Base-by-base conservation (phyloP, 2,888 invertebrate species). In the Volucella inanis region DNA sequence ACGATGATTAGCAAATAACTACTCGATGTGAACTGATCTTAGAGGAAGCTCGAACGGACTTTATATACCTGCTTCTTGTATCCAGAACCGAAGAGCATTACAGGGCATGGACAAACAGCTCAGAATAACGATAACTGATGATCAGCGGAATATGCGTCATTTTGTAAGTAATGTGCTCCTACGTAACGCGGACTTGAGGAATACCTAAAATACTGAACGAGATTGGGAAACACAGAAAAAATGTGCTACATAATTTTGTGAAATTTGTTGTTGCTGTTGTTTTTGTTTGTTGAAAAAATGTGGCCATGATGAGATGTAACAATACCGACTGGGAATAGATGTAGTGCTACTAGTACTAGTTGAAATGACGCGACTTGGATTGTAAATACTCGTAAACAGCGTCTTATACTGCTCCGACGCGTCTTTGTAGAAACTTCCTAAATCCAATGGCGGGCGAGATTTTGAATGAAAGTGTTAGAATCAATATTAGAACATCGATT, bases 11-110 rank as follows among this genome's bases (percentile, higher is more conserved):
- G 70, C 49, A 31, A 65, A 75, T 65, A 79, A 74, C 50, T 79
- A 70, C 74, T 84, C 79, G 75, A 71, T 75, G 45, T 50, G 52
- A 70, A 84, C 79, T 84, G 83, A 84, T 70, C 43, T 65, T 64
- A 14, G 49, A 22, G 49, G 64, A 59, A 38, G 14, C 31, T 52
- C 38, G 14, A 11, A 8, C 64, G 64, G 70, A 70, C 11, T 79
- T 84, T 84, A 64, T 84, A 84, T 84, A 84, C 79, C 14, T 41
- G 54, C 18, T 11, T 52, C 22, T 45, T 47, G 52, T 50, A 14
- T 64, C 47, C 64, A 43, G 57, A 54, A 31, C 31, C 31, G 1
- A 31, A 57, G 41, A 22, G 55, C 54, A 45, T 68, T 83, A 52
- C 68, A 82, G 71, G 54, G 59, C 71, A 79, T 70, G 83, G 83